These are phyloP conservation scores for Yponomeuta malinellus DNA, from an alignment of 2,888 invertebrate species.

Conservation along the genomic window DNA sequence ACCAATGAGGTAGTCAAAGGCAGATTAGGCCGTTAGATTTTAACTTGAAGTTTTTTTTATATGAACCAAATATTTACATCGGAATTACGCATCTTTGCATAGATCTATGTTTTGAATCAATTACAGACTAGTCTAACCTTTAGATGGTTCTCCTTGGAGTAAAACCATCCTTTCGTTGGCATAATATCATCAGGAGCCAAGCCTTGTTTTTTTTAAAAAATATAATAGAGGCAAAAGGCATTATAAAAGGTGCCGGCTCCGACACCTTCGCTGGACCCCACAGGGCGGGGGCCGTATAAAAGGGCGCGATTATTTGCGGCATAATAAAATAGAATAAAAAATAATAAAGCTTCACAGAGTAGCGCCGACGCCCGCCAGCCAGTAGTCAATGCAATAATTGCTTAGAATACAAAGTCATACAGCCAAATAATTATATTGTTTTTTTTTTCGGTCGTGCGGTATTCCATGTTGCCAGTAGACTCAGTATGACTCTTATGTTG, in stretches of 20 bases:
- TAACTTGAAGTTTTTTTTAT: no score
- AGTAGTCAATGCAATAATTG: constrained; percentile 6
- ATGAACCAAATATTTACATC: no score
- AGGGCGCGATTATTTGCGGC: constrained; percentile 56
- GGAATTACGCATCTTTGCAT: neutral
- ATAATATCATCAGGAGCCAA: constrained; percentile 53
- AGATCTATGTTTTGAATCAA: constrained; percentile 50
- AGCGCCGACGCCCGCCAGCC: neutral
- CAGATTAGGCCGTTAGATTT: no score
- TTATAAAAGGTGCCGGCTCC: constrained; percentile 66
- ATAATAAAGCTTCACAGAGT: constrained; percentile 1
- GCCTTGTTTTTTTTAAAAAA: constrained; percentile 39
- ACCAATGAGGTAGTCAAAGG: no score
- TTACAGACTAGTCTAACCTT: constrained; percentile 64
- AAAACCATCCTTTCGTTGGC: constrained; percentile 45
- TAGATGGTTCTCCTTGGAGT: constrained; percentile 49
- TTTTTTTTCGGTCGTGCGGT: neutral
- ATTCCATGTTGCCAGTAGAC: no score
- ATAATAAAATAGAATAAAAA: constrained; percentile 67
- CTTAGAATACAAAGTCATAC: constrained; percentile 6
- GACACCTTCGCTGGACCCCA: constrained; percentile 71
- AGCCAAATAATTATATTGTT: neutral
- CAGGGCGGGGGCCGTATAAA: constrained; percentile 47
- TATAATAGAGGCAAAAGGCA: constrained; percentile 52
- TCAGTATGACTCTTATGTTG: no score